Base-by-base conservation (phyloP, 2,113 vertebrate species). In the Rafetus swinhoei region DNA sequence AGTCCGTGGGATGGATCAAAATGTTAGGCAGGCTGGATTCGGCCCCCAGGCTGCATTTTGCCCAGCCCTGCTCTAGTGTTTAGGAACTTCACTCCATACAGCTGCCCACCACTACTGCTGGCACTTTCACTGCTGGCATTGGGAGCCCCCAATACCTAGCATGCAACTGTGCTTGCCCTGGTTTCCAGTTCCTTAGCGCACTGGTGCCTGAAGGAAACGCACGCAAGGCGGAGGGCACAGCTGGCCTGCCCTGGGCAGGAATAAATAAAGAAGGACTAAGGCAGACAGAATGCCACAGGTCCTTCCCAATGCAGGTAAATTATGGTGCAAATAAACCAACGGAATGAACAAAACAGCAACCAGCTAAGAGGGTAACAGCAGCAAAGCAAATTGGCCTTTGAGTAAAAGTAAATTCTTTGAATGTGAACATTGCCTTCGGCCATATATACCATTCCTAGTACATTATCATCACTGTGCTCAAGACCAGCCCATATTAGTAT, bases 401-500 rank as follows among this genome's bases (percentile, higher is more conserved):
- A 32, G 22, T 25, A 39, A 65, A 84, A 84, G 55, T 84, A 84
- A 6, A 35, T 53, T 27, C 56, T 82, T 29, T 72, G 62, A 72
- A 39, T 9, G 11, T 27, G 32, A 72, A 19, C 2, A 7, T 7
- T 55, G 62, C 25, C 52, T 62, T 55, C 18, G 35, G 52, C n/a
- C 62, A 27, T 19, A 25, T 62, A 59, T 72, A 21, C 21, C n/a
- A 19, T 35, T 19, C 65, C n/a, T 35, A 72, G 65, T 0, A 7
- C 50, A 39, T 53, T 12, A 81, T 81, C 9, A 5, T 62, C 86
- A 0, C 6, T 11, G n/a, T 18, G 27, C 18, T 10, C 55, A 9
- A 27, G 39, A 50, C 55, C 5, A 4, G n/a, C 25, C 57, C 50
- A 5, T 5, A 11, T 13, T 21, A 32, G 27, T 14, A 3, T 0